Percentiles rank a stretch among this genome's conserved stretches.
Evolutionary conservation across 2,797 vertebrate genomes (phyloP).

Genomic region (Paratrypauchen microcephalus): DNA sequence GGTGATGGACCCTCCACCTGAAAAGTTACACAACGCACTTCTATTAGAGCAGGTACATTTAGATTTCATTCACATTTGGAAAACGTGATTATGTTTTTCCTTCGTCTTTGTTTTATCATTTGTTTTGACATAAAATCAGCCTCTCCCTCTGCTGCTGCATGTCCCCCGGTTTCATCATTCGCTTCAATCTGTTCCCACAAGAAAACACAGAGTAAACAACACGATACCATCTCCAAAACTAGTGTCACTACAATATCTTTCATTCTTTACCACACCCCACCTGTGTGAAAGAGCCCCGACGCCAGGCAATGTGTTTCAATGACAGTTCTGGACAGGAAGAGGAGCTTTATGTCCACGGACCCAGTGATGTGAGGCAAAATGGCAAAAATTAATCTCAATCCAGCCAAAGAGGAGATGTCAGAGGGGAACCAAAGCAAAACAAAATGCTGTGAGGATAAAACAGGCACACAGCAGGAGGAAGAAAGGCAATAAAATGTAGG

Average conservation of each 20-base stretch:
- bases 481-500: slow-evolving; percentile 34
- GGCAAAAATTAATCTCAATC: slow-evolving; percentile 58
- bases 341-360: slow-evolving; percentile 50
- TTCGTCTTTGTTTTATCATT: slow-evolving; percentile 17
- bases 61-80: neutral
- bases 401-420: slow-evolving; percentile 46
- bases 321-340: slow-evolving; percentile 54
- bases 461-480: slow-evolving; percentile 36
- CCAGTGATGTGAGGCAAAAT: slow-evolving; percentile 28
- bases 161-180: slow-evolving; percentile 60
- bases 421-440: slow-evolving; percentile 54
- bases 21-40: too few relatives aligned
- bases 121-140: slow-evolving; percentile 25
- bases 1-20: too few relatives aligned
- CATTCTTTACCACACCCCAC: slow-evolving; percentile 41
- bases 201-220: slow-evolving; percentile 51
- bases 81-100: too few relatives aligned
- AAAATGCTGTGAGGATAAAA: slow-evolving; percentile 61
- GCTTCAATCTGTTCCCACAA: slow-evolving; percentile 37
- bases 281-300: slow-evolving; percentile 40
- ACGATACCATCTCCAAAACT: slow-evolving; percentile 32
- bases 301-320: slow-evolving; percentile 55
- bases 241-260: slow-evolving; percentile 35
- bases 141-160: neutral
- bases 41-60: neutral